Conservation (phyloP, 2,113 vertebrate species). For the Petrocephalus microphthalmus region DNA sequence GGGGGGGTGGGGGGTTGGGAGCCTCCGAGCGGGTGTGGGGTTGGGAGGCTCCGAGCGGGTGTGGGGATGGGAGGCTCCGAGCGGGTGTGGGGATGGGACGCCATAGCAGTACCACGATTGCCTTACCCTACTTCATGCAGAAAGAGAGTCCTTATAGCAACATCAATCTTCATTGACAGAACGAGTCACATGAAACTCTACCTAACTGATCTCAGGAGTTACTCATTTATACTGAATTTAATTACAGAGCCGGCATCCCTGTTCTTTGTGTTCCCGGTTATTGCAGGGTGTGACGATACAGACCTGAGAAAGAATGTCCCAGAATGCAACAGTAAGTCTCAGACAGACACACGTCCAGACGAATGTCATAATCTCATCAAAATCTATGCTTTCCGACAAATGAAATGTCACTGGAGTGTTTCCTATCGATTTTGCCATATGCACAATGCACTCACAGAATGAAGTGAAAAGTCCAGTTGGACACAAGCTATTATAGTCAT, state of each 20-base stretch:
- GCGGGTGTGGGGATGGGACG: background rate
- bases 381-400: background rate
- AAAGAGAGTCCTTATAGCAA: background rate
- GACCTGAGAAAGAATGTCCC: slow-evolving; percentile 66
- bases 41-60: too few species aligned
- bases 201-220: background rate
- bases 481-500: background rate
- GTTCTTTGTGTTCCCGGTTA: slow-evolving; percentile 25
- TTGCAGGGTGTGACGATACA: slow-evolving; percentile 66
- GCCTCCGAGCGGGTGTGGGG: too few species aligned
- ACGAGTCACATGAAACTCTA: background rate
- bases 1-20: too few species aligned
- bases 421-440: background rate
- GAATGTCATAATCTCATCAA: background rate
- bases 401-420: background rate
- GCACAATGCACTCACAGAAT: background rate
- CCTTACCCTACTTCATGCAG: background rate
- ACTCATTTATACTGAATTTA: background rate
- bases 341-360: background rate
- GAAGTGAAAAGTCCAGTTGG: background rate
- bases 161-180: background rate
- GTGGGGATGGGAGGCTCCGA: background rate
- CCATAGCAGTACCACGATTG: too few species aligned
- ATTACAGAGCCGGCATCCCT: background rate
- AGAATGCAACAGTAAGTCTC: slow-evolving; percentile 73